Base-by-base conservation (phyloP, 2,113 vertebrate species). In the Meriones unguiculatus region DNA sequence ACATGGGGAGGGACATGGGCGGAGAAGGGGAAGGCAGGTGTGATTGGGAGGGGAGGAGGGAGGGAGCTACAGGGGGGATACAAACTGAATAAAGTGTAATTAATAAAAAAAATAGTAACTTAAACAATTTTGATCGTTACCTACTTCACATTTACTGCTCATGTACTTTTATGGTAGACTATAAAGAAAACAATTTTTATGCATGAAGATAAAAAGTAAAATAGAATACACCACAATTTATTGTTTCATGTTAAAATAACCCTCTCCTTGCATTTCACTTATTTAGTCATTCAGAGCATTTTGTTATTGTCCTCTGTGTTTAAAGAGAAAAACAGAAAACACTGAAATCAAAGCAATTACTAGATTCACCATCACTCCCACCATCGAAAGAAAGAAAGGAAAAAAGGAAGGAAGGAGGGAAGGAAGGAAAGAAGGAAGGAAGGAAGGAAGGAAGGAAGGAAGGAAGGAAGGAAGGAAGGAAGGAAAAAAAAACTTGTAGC, bases 131-230 rank as follows among this genome's bases (percentile, higher is more conserved):
- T 86, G 11, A 57, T 54, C 5, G 81, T 81, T 88, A 59, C 67
- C 77, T 22, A 94, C 0, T 30, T 85, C 30, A 85, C 1, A 88
- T 77, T 87, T 90, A 64, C 5, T 81, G 52, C 41, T 77, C 52
- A 73, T 1, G 59, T 77, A 10, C 7, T 57, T 85, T 85, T 77
- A 70, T 92, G 25, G 12, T 0, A 5, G 50, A 11, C 0, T 76
- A 62, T 54, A 78, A 85, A 73, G 30, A 67, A 95, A 91, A 90
- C 62, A 6, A 78, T 46, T 25, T 78, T 88, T 92, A 57, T 81
- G 15, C 20, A n/a, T 81, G 54, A 81, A 59, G 10, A 59, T 2
- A 2, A 59, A 50, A 50, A 65, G 84, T 76, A 22, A 89, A 91
- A 41, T 46, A 75, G 7, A 78, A 75, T 52, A 84, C 82, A 30